Percentiles rank a stretch among this genome's conserved stretches.
Evolutionary conservation across 2,888 invertebrate genomes (phyloP).

Genomic region (Diogma glabrata): DNA sequence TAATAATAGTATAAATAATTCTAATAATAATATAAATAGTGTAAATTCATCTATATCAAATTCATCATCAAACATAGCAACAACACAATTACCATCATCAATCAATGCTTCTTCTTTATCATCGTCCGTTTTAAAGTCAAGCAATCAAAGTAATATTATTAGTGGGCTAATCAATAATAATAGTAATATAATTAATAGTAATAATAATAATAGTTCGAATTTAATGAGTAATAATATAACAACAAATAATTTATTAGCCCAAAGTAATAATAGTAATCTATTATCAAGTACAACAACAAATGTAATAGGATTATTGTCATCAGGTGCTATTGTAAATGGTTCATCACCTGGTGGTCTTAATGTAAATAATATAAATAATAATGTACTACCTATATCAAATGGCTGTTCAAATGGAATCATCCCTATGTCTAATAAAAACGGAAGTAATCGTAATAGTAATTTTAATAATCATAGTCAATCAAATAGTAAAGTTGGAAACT

Average conservation of each 20-base stretch:
- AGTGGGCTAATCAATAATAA: slow-evolving; percentile 3
- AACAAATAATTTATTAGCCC: slow-evolving; percentile 5
- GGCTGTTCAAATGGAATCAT: slow-evolving; percentile 9
- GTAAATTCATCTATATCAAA: slow-evolving; percentile 21
- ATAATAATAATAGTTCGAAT: slow-evolving; percentile 10
- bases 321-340: not conserved
- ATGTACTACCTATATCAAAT: slow-evolving; percentile 12
- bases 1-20: slow-evolving; percentile 29
- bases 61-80: slow-evolving; percentile 7
- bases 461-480: slow-evolving; percentile 13
- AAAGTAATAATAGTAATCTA: slow-evolving; percentile 8
- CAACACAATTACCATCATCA: not conserved
- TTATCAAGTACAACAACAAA: too few relatives aligned
- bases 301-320: slow-evolving; percentile 5
- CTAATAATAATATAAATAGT: slow-evolving; percentile 23
- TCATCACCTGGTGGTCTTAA: slow-evolving; percentile 14
- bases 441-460: slow-evolving; percentile 13
- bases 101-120: slow-evolving; percentile 1
- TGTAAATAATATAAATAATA: slow-evolving; percentile 10
- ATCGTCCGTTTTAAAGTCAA: slow-evolving; percentile 4
- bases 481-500: slow-evolving; percentile 23
- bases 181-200: too few relatives aligned
- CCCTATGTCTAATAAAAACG: slow-evolving; percentile 9
- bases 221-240: slow-evolving; percentile 5
- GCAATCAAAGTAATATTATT: too few relatives aligned